Percentiles rank a stretch among this genome's conserved stretches.
These are phyloP conservation scores for Trachymyrmex septentrionalis DNA, from an alignment of 1,140 invertebrate genomes.

Conservation along the genomic window DNA sequence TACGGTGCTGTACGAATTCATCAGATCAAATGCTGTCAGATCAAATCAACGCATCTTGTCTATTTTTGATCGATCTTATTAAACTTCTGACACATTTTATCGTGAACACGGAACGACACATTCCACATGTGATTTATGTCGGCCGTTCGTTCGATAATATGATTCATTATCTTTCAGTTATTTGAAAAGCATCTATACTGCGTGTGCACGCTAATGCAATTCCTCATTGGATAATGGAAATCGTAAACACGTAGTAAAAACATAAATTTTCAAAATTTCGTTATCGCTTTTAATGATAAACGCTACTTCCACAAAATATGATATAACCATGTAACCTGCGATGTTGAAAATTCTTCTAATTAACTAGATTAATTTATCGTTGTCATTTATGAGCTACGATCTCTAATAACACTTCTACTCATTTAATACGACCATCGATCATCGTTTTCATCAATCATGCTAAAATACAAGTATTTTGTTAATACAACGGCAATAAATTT, in stretches of 20 bases:
- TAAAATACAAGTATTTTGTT: neutral
- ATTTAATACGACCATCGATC: neutral
- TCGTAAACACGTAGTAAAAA: conserved; percentile 30
- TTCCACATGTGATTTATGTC: conserved; percentile 68
- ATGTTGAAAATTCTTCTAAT: conserved; percentile 30
- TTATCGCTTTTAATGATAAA: conserved; percentile 32
- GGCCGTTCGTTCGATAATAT: conserved; percentile 58
- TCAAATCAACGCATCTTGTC: conserved; percentile 63
- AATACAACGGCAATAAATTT: neutral
- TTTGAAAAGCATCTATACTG: conserved; percentile 56
- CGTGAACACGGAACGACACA: conserved; percentile 46
- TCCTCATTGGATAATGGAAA: conserved; percentile 50
- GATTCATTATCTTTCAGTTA: conserved; percentile 63
- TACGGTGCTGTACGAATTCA: conserved; percentile 43
- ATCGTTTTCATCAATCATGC: conserved; percentile 15
- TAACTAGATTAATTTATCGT: conserved; percentile 38
- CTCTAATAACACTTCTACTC: neutral
- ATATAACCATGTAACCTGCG: neutral
- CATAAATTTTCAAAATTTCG: conserved; percentile 48
- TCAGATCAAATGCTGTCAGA: conserved; percentile 36
- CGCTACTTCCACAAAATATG: neutral
- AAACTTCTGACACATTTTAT: conserved; percentile 68
- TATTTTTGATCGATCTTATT: conserved; percentile 74
- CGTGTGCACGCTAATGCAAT: conserved; percentile 40
- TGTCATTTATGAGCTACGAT: conserved; percentile 5